Evolutionary conservation across 2,888 invertebrate species (phyloP), one percentile per base, ranked within the genome.

Genomic region (Leucoma salicis): DNA sequence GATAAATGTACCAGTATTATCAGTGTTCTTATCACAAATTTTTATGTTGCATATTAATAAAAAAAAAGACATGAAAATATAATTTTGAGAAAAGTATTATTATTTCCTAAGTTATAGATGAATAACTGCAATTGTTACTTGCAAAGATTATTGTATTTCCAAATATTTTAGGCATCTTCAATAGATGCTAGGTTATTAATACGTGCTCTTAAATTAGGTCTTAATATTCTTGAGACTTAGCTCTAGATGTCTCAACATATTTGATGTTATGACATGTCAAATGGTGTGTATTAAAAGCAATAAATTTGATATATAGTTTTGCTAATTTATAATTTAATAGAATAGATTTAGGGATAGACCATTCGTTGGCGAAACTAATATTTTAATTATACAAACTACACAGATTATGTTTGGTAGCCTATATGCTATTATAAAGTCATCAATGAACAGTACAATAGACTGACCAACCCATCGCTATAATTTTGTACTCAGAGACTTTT

Each of bases 361-460:
- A 34, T 34, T 24, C 8, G 16, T 15, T 16, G 12, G 11, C 34
- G 21, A 21, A 34, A n/a, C 14, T 28, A 32, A 16, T 33, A 10
- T 31, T 39, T n/a, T 7, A 14, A 24, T 38, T 18, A 25, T 25
- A 7, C 15, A 31, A 14, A 8, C 7, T 31, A 10, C 6, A 14
- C 11, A 12, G 13, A 2, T 37, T 13, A 10, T 8, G 10, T 29
- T 29, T 29, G 12, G 14, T 13, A 29, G 13, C 5, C 6, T 14
- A 14, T 29, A 13, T 14, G n/a, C 8, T 14, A 14, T 14, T 29
- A 7, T 7, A 29, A 13, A n/a, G 10, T 4, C 18, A 18, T 15
- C 21, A 41, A 35, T 80, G 75, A 77, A 74, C 60, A 80, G 82
- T 81, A 84, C 83, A 85, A 85, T 82, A 83, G 83, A 76, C 66